These are phyloP conservation scores for Balaenoptera acutorostrata DNA, from an alignment of 2,113 vertebrate species.

Conservation along the genomic window DNA sequence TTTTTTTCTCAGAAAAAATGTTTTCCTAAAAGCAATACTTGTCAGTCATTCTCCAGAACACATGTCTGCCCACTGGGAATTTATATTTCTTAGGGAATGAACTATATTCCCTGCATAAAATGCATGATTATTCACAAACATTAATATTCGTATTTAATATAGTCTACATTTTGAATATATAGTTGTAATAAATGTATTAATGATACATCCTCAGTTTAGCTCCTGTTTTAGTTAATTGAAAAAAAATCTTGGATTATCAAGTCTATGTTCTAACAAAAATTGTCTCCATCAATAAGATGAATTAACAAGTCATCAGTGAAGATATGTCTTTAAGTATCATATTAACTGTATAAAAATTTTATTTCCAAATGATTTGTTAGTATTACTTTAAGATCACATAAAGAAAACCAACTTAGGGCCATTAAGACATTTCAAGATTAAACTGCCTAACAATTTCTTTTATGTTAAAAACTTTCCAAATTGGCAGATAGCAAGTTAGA, in stretches of 20 bases:
- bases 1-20: neutral
- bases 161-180: neutral
- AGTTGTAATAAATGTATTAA: neutral
- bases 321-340: neutral
- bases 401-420: neutral
- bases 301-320: neutral
- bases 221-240: neutral
- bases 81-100: neutral
- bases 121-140: neutral
- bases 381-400: neutral
- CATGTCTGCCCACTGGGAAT: neutral
- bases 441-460: neutral
- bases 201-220: neutral
- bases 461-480: neutral
- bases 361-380: neutral
- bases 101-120: neutral
- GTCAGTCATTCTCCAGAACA: neutral
- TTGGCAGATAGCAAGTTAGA: neutral
- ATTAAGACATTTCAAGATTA: neutral
- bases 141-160: neutral
- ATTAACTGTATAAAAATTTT: neutral
- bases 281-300: neutral
- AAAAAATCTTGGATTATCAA: neutral
- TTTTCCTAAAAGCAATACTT: neutral
- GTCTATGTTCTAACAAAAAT: neutral